Percentiles rank a stretch among this genome's conserved stretches.
Evolutionary conservation across 2,113 vertebrate genomes (phyloP).

Genomic region (Corythaeola cristata): DNA sequence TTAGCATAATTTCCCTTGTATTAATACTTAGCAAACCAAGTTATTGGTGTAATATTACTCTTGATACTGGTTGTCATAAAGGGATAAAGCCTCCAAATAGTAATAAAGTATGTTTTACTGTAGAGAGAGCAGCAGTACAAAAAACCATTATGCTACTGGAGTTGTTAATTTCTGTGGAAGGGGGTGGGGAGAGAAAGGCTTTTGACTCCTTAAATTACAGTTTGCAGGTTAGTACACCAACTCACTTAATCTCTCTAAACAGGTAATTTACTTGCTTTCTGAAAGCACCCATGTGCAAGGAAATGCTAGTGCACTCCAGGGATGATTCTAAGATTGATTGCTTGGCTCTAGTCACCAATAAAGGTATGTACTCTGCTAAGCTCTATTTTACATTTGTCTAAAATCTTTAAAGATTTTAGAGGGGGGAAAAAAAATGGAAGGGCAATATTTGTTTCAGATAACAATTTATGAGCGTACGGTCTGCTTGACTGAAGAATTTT

Average conservation of each 20-base stretch:
- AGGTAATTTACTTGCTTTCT: constrained; percentile 67
- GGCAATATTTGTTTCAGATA: background rate
- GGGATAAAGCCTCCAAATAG: constrained; percentile 62
- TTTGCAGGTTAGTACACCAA: constrained; percentile 37
- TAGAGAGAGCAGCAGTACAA: constrained; percentile 7
- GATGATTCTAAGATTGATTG: constrained; percentile 63
- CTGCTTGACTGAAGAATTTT: background rate
- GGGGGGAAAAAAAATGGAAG: background rate
- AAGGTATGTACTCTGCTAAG: background rate
- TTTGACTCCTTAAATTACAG: constrained; percentile 66
- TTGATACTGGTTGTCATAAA: constrained; percentile 66
- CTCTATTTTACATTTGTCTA: background rate
- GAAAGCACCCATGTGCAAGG: constrained; percentile 64
- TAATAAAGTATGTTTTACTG: constrained; percentile 64
- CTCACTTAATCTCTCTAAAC: constrained; percentile 62
- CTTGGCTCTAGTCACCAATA: constrained; percentile 18
- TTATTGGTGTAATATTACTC: constrained; percentile 72
- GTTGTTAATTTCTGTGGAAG: constrained; percentile 54
- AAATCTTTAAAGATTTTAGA: constrained; percentile 12
- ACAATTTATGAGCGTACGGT: background rate
- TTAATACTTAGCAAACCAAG: constrained; percentile 74
- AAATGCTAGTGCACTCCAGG: constrained; percentile 59
- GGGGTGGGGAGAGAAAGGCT: background rate
- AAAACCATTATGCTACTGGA: constrained; percentile 28
- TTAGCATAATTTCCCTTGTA: constrained; percentile 72